Percentiles rank a stretch among this genome's conserved stretches.
Evolutionary conservation across 2,888 invertebrate species (phyloP).

Genomic region (Dynastes hyllus): DNA sequence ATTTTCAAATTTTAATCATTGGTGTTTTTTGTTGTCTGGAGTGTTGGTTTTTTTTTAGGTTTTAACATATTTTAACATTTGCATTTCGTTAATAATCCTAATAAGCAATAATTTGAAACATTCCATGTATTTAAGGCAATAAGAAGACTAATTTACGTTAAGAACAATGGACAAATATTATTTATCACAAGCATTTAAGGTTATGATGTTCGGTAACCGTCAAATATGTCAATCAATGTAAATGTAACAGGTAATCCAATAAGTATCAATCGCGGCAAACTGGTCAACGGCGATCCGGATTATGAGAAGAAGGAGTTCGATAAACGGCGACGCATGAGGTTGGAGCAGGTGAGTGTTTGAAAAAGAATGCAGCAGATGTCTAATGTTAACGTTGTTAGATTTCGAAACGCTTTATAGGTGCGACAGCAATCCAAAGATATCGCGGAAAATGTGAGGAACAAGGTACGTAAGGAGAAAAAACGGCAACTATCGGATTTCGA

Average conservation of each 20-base stretch:
- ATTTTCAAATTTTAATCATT: background rate
- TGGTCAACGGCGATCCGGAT: conserved; percentile 73
- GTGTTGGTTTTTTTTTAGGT: too few relatives aligned
- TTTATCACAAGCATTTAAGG: conserved; percentile 44
- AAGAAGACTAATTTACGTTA: background rate
- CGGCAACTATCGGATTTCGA: conserved; percentile 73
- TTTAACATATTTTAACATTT: too few relatives aligned
- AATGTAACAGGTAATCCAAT: conserved; percentile 75
- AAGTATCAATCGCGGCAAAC: conserved; percentile 71
- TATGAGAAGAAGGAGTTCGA: conserved; percentile 74
- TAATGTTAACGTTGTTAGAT: conserved; percentile 39
- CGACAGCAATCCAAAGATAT: conserved; percentile 78
- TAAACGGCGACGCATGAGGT: conserved; percentile 75
- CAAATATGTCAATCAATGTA: conserved; percentile 77
- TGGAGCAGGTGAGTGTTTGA: conserved; percentile 74
- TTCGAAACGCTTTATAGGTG: conserved; percentile 69
- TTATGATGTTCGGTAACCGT: conserved; percentile 53
- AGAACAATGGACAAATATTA: conserved; percentile 46
- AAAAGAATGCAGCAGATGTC: background rate
- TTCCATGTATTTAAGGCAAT: background rate
- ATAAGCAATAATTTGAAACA: too few relatives aligned
- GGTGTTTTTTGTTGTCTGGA: too few relatives aligned
- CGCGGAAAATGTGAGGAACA: conserved; percentile 74
- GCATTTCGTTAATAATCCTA: too few relatives aligned
- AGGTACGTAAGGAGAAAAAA: conserved; percentile 73